A percentile compares a stretch with the other conserved stretches of the same genome.
Conservation (phyloP, 2,888 invertebrate genomes). For the Tetropium fuscum region DNA sequence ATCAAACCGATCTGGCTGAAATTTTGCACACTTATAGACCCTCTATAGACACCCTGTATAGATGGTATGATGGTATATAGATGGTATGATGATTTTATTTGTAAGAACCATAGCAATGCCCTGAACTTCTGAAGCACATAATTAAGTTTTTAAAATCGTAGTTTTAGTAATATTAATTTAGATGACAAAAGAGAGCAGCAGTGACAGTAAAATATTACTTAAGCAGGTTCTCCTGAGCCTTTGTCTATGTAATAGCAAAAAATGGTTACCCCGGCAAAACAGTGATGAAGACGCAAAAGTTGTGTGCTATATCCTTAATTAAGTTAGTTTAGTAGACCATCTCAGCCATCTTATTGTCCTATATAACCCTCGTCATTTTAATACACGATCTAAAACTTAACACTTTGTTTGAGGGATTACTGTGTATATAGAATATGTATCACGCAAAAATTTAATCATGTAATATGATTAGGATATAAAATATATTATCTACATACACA, state of each 20-base stretch:
- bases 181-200: too few relatives aligned
- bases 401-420: conserved; percentile 17
- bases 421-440: conserved; percentile 7
- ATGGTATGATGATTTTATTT: too few relatives aligned
- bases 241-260: conserved; percentile 5
- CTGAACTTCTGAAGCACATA: too few relatives aligned
- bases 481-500: too few relatives aligned
- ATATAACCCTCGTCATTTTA: conserved; percentile 5
- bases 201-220: conserved; percentile 17
- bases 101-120: too few relatives aligned
- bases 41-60: too few relatives aligned
- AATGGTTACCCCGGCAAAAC: conserved; percentile 12
- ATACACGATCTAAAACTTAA: conserved; percentile 17
- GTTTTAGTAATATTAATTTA: too few relatives aligned
- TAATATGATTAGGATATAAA: not conserved
- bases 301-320: conserved; percentile 7
- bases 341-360: conserved; percentile 13
- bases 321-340: conserved; percentile 17
- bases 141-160: too few relatives aligned
- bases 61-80: too few relatives aligned
- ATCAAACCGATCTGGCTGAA: too few relatives aligned
- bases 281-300: conserved; percentile 15
- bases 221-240: conserved; percentile 9
- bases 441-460: not conserved
- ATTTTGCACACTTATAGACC: too few relatives aligned